These are phyloP conservation scores for Pomatorhinus ruficollis DNA, from an alignment of 2,113 vertebrate genomes.

Conservation along the genomic window DNA sequence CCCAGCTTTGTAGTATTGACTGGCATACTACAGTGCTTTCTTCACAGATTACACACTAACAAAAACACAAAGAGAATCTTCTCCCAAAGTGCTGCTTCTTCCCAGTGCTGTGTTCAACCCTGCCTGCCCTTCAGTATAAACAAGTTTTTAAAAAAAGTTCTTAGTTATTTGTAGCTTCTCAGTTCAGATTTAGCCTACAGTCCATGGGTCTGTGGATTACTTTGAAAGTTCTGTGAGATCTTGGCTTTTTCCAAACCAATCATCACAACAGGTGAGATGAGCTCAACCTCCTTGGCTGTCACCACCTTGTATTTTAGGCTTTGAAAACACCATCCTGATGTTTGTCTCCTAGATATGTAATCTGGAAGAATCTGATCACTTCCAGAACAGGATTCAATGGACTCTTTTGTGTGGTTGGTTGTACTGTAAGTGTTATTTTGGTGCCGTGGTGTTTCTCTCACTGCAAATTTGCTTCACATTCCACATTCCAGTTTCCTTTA, in stretches of 20 bases:
- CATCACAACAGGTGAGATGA: constrained; percentile 1
- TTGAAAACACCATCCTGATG: neutral
- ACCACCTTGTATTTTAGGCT: neutral
- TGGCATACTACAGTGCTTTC: neutral
- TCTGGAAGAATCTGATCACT: neutral
- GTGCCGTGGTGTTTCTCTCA: neutral
- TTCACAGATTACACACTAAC: neutral
- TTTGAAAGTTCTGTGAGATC: neutral
- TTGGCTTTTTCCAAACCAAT: neutral
- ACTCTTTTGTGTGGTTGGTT: neutral
- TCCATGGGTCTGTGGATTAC: neutral
- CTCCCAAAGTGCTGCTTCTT: neutral
- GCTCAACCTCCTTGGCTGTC: neutral
- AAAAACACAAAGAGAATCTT: neutral
- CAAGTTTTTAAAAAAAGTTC: neutral
- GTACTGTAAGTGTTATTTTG: neutral
- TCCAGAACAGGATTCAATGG: neutral
- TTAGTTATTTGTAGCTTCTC: neutral
- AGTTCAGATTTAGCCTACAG: neutral
- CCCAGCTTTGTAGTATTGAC: neutral
- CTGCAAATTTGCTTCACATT: neutral
- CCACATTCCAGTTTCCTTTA: neutral
- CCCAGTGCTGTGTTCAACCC: neutral
- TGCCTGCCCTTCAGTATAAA: neutral
- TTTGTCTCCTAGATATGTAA: neutral